These are phyloP conservation scores for Drosophila arawakana DNA, from an alignment of 1,140 invertebrate genomes.

Conservation along the genomic window DNA sequence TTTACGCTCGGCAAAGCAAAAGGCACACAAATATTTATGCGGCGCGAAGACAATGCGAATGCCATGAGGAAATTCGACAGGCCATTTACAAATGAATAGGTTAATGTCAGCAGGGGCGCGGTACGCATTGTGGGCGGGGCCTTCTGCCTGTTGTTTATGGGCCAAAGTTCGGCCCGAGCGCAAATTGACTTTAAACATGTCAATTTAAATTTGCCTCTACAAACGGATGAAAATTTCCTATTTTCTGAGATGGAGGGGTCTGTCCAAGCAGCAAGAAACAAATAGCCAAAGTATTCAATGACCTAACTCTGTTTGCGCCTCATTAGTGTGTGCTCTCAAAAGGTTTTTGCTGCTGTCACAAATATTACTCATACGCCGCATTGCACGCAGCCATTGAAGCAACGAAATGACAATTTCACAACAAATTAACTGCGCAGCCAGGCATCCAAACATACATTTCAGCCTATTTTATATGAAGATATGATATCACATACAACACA, in stretches of 20 bases:
- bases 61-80: slow-evolving; percentile 72
- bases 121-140: not conserved
- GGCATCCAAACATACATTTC: slow-evolving; percentile 55
- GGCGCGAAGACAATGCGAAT: slow-evolving; percentile 54
- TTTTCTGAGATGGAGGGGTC: not conserved
- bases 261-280: not conserved
- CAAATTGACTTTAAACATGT: slow-evolving; percentile 82
- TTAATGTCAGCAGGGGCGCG: slow-evolving; percentile 60
- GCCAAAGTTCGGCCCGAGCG: slow-evolving; percentile 54
- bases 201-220: slow-evolving; percentile 57
- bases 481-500: slow-evolving; percentile 56
- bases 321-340: slow-evolving; percentile 52
- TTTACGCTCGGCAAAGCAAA: slow-evolving; percentile 71
- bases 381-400: slow-evolving; percentile 77
- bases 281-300: slow-evolving; percentile 16
- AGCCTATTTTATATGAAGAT: slow-evolving; percentile 43
- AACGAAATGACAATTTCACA: slow-evolving; percentile 82
- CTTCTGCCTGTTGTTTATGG: slow-evolving; percentile 57
- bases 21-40: slow-evolving; percentile 80
- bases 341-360: slow-evolving; percentile 40
- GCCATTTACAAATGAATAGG: slow-evolving; percentile 82
- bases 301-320: slow-evolving; percentile 48
- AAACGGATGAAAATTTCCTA: not conserved
- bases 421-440: slow-evolving; percentile 78
- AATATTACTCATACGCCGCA: slow-evolving; percentile 82